Evolutionary conservation across 2,888 invertebrate species (phyloP).

Genomic region (Agonopterix alstromeriana): DNA sequence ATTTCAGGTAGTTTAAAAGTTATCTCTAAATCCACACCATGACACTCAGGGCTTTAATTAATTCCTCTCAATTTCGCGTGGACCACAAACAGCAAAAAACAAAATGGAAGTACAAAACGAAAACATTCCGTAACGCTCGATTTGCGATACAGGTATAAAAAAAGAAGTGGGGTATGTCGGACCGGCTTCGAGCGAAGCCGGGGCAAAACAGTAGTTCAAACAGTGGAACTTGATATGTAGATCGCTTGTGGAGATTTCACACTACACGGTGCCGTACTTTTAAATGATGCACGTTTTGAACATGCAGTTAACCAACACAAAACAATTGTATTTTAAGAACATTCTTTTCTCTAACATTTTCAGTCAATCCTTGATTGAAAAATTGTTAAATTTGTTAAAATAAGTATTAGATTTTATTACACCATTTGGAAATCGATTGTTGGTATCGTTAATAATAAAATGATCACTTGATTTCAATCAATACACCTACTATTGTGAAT

Average conservation of each 20-base stretch:
- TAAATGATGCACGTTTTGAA: neutral
- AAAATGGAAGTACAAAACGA: conserved; percentile 25
- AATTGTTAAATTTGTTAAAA: no score
- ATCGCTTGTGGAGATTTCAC: conserved; percentile 47
- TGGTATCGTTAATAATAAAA: neutral
- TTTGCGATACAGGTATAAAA: conserved; percentile 38
- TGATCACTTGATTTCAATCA: no score
- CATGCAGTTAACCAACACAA: no score
- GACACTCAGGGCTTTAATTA: conserved; percentile 35
- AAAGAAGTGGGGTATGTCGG: conserved; percentile 18
- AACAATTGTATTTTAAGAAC: no score
- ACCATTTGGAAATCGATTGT: neutral
- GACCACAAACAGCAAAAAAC: conserved; percentile 28
- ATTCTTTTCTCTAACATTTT: no score
- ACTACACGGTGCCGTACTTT: conserved; percentile 21
- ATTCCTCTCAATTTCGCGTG: conserved; percentile 43
- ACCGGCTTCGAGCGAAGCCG: conserved; percentile 30
- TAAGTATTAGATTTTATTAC: no score
- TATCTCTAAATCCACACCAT: conserved; percentile 12
- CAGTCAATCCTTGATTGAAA: no score
- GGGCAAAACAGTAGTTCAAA: conserved; percentile 57
- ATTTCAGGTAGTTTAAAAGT: conserved; percentile 2
- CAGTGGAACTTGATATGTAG: conserved; percentile 55
- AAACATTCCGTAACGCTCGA: conserved; percentile 43
- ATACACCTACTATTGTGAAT: conserved; percentile 14